Evolutionary conservation across 2,888 invertebrate genomes (phyloP), one percentile per base, ranked within the genome.

Genomic region (Leptopterna dolabrata): DNA sequence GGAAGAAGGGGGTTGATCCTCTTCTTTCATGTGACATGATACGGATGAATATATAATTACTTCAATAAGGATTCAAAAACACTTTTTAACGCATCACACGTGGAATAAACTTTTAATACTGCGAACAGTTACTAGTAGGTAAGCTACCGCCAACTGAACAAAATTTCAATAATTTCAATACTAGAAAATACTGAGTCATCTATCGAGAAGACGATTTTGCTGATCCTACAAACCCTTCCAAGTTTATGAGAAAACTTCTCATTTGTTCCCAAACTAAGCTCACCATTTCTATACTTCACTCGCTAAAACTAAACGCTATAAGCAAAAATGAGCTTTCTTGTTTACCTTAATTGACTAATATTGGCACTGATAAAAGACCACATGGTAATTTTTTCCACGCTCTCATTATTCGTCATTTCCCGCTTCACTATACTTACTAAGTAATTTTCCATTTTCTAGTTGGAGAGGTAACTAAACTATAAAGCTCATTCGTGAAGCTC

Each of bases 321-420:
- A 73, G 36, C 16, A 29, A 73, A 7, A 73, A 13, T 73, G 73
- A 73, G 73, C 73, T 73, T 73, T 36, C 51, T 29, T 16, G 47
- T n/a, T 27, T 63, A 51, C 55, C 47, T 81, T 81, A 81, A 81
- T 81, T 81, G 81, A 81, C 81, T 81, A 81, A 51, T 81, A 81
- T 81, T 81, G 81, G 81, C 81, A 81, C 81, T 81, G 81, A 16
- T 51, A 29, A 47, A 81, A 81, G 81, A 81, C 81, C 81, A 81
- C 81, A 29, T 81, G 81, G 78, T 78, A 63, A 63, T 78, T 29
- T 55, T 36, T 81, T 51, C 30, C 51, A 51, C n/a, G 1, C 27
- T 45, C 1, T 16, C 13, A 9, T 27, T 36, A 4, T 36, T 81
- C 29, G 81, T 81, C 81, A 81, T 51, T 81, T 81, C 13, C 78